Evolutionary conservation across 2,797 vertebrate species (phyloP).

Genomic region (Pangasius djambal): DNA sequence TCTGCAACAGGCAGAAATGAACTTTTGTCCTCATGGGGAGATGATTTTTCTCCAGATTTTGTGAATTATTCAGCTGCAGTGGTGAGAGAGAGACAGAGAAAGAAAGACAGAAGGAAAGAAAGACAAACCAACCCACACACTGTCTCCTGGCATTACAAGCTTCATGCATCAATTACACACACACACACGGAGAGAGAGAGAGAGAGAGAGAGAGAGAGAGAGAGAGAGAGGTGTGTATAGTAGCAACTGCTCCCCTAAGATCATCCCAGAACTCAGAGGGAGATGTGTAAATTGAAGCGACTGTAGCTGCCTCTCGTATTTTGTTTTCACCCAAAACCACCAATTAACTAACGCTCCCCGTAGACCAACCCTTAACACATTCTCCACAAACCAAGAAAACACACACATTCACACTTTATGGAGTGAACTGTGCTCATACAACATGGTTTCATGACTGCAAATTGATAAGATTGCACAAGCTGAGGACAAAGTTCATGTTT

Average conservation of each 20-base stretch:
- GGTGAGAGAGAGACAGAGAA: neutral
- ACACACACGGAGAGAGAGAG: neutral
- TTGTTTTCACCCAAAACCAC: neutral
- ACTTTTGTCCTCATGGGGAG: neutral
- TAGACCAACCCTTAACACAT: neutral
- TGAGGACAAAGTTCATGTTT: neutral
- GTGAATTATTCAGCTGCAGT: constrained; percentile 8
- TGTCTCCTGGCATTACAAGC: constrained; percentile 14
- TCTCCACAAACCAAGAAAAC: neutral
- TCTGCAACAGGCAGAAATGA: constrained; percentile 22
- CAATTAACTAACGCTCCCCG: neutral
- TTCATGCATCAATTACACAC: constrained; percentile 13
- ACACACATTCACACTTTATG: neutral
- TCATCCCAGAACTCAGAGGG: neutral
- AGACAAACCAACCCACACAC: neutral
- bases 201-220: no score
- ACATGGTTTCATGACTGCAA: neutral
- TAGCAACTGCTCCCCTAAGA: neutral
- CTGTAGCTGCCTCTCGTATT: neutral
- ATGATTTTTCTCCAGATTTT: constrained; percentile 2
- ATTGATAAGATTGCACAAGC: neutral
- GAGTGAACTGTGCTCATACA: neutral
- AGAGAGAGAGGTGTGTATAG: neutral
- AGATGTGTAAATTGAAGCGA: neutral
- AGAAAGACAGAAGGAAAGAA: neutral